Evolutionary conservation across 2,113 vertebrate species (phyloP).

Genomic region (Grallaria varia): DNA sequence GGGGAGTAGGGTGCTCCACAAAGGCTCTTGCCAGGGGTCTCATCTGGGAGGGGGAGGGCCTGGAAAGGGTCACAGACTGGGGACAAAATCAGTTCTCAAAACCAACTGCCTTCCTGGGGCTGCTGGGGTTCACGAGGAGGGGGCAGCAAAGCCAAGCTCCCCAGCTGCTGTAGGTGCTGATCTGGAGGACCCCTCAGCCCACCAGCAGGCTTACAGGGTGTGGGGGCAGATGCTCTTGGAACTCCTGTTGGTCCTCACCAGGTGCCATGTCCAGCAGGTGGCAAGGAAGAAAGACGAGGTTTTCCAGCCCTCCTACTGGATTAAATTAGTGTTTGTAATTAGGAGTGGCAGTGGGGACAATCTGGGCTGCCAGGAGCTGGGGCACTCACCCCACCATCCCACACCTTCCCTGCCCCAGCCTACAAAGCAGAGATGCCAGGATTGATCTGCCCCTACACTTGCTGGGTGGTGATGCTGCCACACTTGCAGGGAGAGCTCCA

Average conservation of each 20-base stretch:
- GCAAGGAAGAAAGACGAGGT: neutral
- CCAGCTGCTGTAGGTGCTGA: neutral
- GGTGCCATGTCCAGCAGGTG: fast-evolving
- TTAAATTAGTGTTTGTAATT: neutral
- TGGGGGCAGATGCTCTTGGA: fast-evolving
- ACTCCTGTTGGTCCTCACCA: fast-evolving
- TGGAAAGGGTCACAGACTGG: neutral
- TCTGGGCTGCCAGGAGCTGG: neutral
- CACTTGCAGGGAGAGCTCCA: fast-evolving
- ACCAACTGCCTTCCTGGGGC: neutral
- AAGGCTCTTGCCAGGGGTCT: neutral
- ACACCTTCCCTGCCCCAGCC: fast-evolving
- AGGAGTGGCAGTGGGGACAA: neutral
- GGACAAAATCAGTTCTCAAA: fast-evolving
- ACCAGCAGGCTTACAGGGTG: neutral
- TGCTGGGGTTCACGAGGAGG: neutral
- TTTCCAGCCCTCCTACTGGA: neutral
- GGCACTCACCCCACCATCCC: neutral
- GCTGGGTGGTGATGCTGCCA: fast-evolving
- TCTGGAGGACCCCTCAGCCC: neutral
- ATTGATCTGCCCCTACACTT: fast-evolving
- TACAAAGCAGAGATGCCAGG: neutral
- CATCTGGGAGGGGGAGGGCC: neutral
- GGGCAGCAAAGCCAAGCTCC: no score
- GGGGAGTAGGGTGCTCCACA: neutral